A percentile compares a stretch with the other conserved stretches of the same genome.
Conservation (phyloP, 2,113 vertebrate genomes). For the Pelodiscus sinensis region DNA sequence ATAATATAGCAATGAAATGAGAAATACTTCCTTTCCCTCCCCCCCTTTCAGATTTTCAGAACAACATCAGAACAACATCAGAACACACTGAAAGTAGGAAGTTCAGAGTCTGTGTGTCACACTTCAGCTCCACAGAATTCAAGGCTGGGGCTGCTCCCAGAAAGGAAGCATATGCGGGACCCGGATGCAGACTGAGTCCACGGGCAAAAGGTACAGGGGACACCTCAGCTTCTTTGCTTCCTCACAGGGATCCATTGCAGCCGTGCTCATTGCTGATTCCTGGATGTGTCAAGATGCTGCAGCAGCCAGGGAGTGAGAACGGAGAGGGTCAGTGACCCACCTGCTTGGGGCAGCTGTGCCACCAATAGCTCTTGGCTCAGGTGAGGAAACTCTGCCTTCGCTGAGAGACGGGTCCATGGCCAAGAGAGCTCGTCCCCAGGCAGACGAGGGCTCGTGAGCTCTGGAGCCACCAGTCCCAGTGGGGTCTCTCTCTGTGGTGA, state of each 20-base stretch:
- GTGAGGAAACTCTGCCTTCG: slow-evolving; percentile 19
- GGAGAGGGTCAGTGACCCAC: not conserved
- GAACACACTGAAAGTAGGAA: not conserved
- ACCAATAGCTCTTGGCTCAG: slow-evolving; percentile 8
- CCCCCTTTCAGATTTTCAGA: too few relatives aligned
- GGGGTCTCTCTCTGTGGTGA: not conserved
- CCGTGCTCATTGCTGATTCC: not conserved
- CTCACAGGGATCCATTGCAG: not conserved
- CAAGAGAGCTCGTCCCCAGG: not conserved
- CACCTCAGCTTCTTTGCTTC: not conserved
- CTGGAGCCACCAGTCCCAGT: not conserved
- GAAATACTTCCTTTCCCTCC: too few relatives aligned
- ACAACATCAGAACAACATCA: too few relatives aligned
- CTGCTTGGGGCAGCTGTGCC: not conserved
- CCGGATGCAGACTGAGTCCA: too few relatives aligned
- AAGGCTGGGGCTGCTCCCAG: too few relatives aligned
- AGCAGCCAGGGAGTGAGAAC: not conserved
- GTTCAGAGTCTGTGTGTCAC: not conserved
- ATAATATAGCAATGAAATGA: too few relatives aligned
- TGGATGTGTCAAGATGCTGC: not conserved
- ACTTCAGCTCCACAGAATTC: too few relatives aligned
- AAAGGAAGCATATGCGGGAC: not conserved
- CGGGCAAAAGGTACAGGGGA: not conserved
- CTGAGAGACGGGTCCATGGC: not conserved
- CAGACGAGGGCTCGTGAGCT: not conserved